Conservation (phyloP, 2,113 vertebrate species). For the Lophius piscatorius region DNA sequence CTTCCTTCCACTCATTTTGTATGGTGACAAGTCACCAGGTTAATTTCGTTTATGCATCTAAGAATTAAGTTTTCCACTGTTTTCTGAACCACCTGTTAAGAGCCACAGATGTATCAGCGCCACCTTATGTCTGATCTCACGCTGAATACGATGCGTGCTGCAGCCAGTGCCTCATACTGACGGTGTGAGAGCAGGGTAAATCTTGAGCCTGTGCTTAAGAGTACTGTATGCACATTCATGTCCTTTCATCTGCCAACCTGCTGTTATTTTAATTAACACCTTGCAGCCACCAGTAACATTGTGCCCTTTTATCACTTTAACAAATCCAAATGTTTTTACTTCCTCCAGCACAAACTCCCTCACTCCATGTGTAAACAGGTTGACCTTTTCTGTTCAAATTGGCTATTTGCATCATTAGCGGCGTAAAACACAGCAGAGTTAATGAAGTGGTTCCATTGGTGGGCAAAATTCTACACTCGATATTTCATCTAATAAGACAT, state of each 20-base stretch:
- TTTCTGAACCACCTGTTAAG: too few relatives aligned
- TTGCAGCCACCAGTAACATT: slow-evolving; percentile 4
- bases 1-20: slow-evolving; percentile 7
- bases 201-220: too few relatives aligned
- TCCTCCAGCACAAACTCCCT: slow-evolving; percentile 13
- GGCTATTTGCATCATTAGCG: too few relatives aligned
- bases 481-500: slow-evolving; percentile 4
- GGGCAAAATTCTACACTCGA: background rate
- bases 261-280: slow-evolving; percentile 24
- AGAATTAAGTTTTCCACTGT: too few relatives aligned
- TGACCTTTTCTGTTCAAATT: slow-evolving; percentile 44
- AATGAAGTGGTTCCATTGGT: slow-evolving; percentile 17
- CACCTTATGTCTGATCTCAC: too few relatives aligned
- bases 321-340: slow-evolving; percentile 22
- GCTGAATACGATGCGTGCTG: slow-evolving; percentile 6
- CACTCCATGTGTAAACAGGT: slow-evolving; percentile 28
- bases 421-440: too few relatives aligned
- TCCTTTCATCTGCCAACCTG: too few relatives aligned
- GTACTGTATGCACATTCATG: too few relatives aligned
- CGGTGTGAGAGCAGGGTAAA: too few relatives aligned
- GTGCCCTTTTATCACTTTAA: slow-evolving; percentile 12
- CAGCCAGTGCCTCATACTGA: slow-evolving; percentile 13
- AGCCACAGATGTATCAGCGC: too few relatives aligned
- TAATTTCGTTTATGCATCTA: slow-evolving; percentile 2
- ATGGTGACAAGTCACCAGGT: background rate